These are phyloP conservation scores for Drosophila pectinifera DNA, from an alignment of 1,140 invertebrate species.

Conservation along the genomic window DNA sequence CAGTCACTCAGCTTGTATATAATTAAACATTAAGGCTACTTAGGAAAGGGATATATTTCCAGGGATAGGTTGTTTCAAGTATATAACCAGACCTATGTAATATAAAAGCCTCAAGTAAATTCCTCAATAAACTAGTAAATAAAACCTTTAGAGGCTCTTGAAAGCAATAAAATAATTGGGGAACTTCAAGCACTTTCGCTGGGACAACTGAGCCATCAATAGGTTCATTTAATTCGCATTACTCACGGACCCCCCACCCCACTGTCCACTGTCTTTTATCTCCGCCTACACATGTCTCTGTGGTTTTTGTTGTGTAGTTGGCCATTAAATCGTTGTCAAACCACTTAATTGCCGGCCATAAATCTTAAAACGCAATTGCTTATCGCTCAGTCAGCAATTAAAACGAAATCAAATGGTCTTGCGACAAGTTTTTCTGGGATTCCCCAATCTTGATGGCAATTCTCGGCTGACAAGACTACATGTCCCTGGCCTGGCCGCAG, in stretches of 20 bases:
- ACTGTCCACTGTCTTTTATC: not conserved
- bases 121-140: not conserved
- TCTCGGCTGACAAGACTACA: constrained; percentile 34
- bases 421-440: constrained; percentile 42
- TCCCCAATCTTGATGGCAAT: constrained; percentile 60
- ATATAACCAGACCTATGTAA: not conserved
- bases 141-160: not conserved
- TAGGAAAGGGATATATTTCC: not conserved
- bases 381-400: constrained; percentile 60
- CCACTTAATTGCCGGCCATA: constrained; percentile 64
- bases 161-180: constrained; percentile 1
- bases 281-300: constrained; percentile 41
- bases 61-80: not conserved
- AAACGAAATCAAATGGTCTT: constrained; percentile 65
- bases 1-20: not conserved
- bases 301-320: constrained; percentile 49
- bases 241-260: constrained; percentile 1
- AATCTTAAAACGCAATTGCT: constrained; percentile 61
- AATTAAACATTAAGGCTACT: not conserved
- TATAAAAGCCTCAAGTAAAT: not conserved
- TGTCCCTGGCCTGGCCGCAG: not conserved
- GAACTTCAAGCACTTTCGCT: not conserved
- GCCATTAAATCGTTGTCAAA: constrained; percentile 58
- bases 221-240: constrained; percentile 50
- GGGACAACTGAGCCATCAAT: constrained; percentile 16